Conservation (phyloP, 2,888 invertebrate genomes). For the Lissonota sp. region DNA sequence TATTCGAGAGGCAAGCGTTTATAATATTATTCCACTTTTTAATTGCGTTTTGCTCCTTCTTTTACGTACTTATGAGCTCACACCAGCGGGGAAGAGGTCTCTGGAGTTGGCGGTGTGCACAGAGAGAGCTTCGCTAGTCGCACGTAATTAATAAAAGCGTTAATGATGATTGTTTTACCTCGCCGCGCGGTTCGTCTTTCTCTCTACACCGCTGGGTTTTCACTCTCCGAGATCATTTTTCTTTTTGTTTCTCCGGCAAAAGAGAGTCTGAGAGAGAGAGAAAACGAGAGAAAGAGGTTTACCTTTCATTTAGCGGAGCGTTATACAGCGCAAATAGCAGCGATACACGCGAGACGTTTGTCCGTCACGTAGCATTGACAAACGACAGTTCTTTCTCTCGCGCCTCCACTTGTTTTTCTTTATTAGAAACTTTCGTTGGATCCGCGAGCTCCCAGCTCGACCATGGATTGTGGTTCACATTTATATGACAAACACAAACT, state of each 20-base stretch:
- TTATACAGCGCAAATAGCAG: slow-evolving; percentile 5
- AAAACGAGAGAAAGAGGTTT: slow-evolving; percentile 12
- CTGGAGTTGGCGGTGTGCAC: neutral
- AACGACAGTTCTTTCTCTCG: slow-evolving; percentile 64
- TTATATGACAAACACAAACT: slow-evolving; percentile 5
- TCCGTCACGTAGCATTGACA: slow-evolving; percentile 68
- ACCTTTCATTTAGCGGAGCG: slow-evolving; percentile 35
- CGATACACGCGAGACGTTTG: slow-evolving; percentile 33
- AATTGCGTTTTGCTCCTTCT: slow-evolving; percentile 39
- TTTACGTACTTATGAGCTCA: slow-evolving; percentile 9
- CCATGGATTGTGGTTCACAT: slow-evolving; percentile 15
- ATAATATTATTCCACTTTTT: slow-evolving; percentile 52
- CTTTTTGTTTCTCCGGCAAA: neutral
- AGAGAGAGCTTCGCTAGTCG: slow-evolving; percentile 1
- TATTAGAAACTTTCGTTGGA: slow-evolving; percentile 64
- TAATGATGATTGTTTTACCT: slow-evolving; percentile 58
- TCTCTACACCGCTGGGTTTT: slow-evolving; percentile 5
- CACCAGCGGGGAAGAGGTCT: neutral
- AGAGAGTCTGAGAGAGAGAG: neutral
- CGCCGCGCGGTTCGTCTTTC: slow-evolving; percentile 3
- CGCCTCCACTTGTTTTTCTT: slow-evolving; percentile 58
- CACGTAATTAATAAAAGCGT: slow-evolving; percentile 61
- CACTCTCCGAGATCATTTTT: slow-evolving; percentile 12
- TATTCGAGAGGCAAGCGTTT: slow-evolving; percentile 17
- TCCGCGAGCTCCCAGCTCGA: slow-evolving; percentile 21